A percentile compares a stretch with the other conserved stretches of the same genome.
These are phyloP conservation scores for Agelastica alni DNA, from an alignment of 2,888 invertebrate genomes.

Conservation along the genomic window DNA sequence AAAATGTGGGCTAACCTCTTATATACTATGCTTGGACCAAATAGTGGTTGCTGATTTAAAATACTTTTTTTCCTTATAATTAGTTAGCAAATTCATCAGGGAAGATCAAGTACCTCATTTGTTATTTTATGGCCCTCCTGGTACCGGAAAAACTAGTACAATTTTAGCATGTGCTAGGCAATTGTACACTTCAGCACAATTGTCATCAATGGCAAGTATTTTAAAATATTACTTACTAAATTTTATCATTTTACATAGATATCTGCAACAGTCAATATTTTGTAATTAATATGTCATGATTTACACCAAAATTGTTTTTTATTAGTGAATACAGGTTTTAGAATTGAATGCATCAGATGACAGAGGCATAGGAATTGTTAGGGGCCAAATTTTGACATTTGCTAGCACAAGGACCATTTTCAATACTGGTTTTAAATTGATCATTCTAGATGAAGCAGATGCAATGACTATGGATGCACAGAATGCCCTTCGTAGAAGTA, in stretches of 20 bases:
- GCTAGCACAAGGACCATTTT: slow-evolving; percentile 96
- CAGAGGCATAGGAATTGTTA: slow-evolving; percentile 92
- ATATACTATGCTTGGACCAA: too few species aligned
- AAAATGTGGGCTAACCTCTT: too few species aligned
- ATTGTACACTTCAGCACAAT: slow-evolving; percentile 86
- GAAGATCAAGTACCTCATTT: slow-evolving; percentile 94
- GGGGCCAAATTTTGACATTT: slow-evolving; percentile 93
- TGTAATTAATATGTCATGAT: neutral
- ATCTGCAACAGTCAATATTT: neutral
- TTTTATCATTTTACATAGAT: slow-evolving; percentile 4
- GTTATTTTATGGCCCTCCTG: slow-evolving; percentile 97
- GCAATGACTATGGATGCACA: slow-evolving; percentile 99
- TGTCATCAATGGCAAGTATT: slow-evolving; percentile 83
- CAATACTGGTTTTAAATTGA: slow-evolving; percentile 90
- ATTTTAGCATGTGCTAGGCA: slow-evolving; percentile 94
- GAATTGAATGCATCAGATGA: slow-evolving; percentile 98
- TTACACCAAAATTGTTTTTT: neutral
- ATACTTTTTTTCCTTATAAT: slow-evolving; percentile 14
- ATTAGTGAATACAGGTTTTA: slow-evolving; percentile 65
- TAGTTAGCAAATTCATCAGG: slow-evolving; percentile 85
- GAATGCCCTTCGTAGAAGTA: slow-evolving; percentile 93
- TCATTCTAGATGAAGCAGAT: slow-evolving; percentile 98
- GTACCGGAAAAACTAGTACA: slow-evolving; percentile 97
- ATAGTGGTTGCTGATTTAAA: too few species aligned
- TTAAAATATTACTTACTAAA: neutral